phyloP scores from a whole-genome alignment of 2,888 invertebrate species.

The Meandrusa payeni region DNA sequence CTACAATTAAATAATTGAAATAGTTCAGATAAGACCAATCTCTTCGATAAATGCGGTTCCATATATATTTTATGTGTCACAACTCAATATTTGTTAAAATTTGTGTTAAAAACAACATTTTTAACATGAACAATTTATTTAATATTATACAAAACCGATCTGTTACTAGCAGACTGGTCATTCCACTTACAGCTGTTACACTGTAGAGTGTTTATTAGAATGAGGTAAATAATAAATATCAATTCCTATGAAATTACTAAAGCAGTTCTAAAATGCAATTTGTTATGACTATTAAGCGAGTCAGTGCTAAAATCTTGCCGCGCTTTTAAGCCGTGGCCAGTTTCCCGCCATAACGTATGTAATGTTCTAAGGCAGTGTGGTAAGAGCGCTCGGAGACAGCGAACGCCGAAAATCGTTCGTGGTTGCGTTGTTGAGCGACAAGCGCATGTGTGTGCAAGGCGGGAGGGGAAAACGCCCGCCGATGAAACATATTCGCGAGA shows the following conservation, averaged over 20 bases:
- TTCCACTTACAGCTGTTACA: too few relatives aligned
- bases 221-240: neutral
- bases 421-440: slow-evolving; percentile 44
- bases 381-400: slow-evolving; percentile 28
- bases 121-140: too few relatives aligned
- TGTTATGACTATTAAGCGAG: neutral
- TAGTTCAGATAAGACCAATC: too few relatives aligned
- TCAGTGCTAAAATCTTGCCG: slow-evolving; percentile 11
- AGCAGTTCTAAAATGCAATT: slow-evolving; percentile 1
- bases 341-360: slow-evolving; percentile 14
- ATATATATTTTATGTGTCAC: too few relatives aligned
- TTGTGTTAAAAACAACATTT: too few relatives aligned
- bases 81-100: too few relatives aligned
- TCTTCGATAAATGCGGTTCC: too few relatives aligned
- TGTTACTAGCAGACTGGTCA: too few relatives aligned
- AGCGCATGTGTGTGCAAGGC: slow-evolving; percentile 62
- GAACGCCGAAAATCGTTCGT: slow-evolving; percentile 48
- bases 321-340: slow-evolving; percentile 16
- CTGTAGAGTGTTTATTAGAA: slow-evolving; percentile 3
- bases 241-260: neutral
- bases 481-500: slow-evolving; percentile 72
- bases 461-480: slow-evolving; percentile 65
- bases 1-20: too few relatives aligned
- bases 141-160: too few relatives aligned
- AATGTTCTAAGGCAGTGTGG: slow-evolving; percentile 21